Base-by-base conservation (phyloP, 2,797 vertebrate genomes). In the Coracias cyanogaster region DNA sequence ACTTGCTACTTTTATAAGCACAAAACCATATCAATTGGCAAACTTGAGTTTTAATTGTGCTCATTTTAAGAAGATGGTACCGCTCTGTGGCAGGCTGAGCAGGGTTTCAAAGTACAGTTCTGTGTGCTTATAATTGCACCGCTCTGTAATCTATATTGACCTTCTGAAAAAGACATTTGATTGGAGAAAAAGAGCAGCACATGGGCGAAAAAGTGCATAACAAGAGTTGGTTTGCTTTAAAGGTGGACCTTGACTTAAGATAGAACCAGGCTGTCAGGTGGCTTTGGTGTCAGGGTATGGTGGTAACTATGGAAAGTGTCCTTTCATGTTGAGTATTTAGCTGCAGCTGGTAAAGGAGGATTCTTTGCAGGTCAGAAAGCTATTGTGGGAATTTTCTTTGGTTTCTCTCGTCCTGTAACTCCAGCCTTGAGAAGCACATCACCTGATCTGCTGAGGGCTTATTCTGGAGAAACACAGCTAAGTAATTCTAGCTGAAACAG, bases 141-240 rank as follows among this genome's bases (percentile, higher is more conserved):
- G 71, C 60, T 93, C 93, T 86, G 29, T 91, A 97, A 87, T 95
- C 49, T 94, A 49, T 95, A 90, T 80, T 97, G 96, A 97, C 90
- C 71, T 96, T 93, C 71, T 91, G 83, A 61, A 94, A 92, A 77
- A 94, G 57, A 43, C 25, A 26, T 87, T 92, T 87, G 86, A 89
- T 76, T 91, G 54, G 82, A 93, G 74, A 80, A 62, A 79, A 88
- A 9, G 11, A 39, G 52, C 33, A 55, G 71, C n/a, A n/a, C 55
- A 31, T 31, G 57, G 60, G 51, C 46, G 25, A 3, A 77, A 48
- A 91, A 84, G 64, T 55, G 19, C 28, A 13, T 2, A 9, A 18
- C 24, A 49, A 67, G 22, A 67, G 25, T 21, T 64, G 79, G 20
- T 87, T 82, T 87, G 45, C 80, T 79, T 89, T 93, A 84, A 96